phyloP scores from a whole-genome alignment of 1,140 invertebrate genomes.

The Drosophila melanica region DNA sequence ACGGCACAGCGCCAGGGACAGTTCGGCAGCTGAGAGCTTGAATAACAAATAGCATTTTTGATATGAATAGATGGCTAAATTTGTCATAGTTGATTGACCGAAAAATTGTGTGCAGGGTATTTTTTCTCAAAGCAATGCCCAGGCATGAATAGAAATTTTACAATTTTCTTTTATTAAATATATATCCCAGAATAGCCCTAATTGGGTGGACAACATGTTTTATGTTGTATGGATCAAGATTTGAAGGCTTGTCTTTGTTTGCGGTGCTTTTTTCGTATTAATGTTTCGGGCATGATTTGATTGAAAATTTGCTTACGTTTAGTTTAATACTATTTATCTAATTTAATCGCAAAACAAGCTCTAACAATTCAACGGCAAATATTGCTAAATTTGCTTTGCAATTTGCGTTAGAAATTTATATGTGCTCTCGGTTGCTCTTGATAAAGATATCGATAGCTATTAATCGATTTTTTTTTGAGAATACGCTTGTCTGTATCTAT shows the following conservation, averaged over 20 bases:
- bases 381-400: background rate
- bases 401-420: no score
- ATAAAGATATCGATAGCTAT: no score
- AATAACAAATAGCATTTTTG: slow-evolving; percentile 52
- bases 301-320: background rate
- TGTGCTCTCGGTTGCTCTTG: no score
- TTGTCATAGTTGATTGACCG: slow-evolving; percentile 52
- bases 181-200: slow-evolving; percentile 25
- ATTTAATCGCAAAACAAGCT: background rate
- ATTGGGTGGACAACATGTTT: slow-evolving; percentile 9
- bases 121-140: background rate
- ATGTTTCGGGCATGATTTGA: background rate
- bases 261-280: no score
- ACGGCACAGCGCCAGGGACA: slow-evolving; percentile 13
- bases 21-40: slow-evolving; percentile 15
- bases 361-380: background rate
- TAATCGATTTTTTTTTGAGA: no score
- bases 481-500: no score
- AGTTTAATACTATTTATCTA: no score
- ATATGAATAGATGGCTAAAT: slow-evolving; percentile 48
- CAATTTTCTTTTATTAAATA: background rate
- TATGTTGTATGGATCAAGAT: background rate
- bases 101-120: slow-evolving; percentile 36
- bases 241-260: background rate
- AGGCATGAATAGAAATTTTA: slow-evolving; percentile 2